Conservation (phyloP, 2,888 invertebrate species). For the Tachina fera region DNA sequence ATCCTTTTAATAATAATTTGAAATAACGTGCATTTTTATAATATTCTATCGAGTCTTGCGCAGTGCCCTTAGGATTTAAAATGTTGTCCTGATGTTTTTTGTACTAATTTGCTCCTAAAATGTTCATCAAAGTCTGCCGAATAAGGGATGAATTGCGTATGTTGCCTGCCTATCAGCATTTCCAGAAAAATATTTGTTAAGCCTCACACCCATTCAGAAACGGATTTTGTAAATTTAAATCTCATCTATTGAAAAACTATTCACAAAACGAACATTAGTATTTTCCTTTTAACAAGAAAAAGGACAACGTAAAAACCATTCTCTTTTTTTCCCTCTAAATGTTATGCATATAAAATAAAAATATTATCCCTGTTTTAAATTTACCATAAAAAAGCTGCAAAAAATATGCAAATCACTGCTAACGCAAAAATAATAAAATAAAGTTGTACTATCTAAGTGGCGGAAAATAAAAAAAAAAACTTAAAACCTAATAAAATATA, state of each 20-base stretch:
- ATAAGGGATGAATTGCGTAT: too few species aligned
- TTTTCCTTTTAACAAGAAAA: conserved; percentile 28
- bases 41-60: too few species aligned
- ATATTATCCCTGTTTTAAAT: conserved; percentile 64
- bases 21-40: too few species aligned
- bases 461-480: conserved; percentile 23
- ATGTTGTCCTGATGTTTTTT: too few species aligned
- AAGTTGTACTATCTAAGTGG: conserved; percentile 7
- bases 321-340: conserved; percentile 22
- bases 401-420: conserved; percentile 68
- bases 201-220: conserved; percentile 32
- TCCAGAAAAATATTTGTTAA: background rate
- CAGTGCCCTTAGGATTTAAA: too few species aligned
- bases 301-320: background rate
- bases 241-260: background rate
- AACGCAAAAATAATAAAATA: background rate
- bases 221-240: conserved; percentile 41
- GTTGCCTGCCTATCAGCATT: too few species aligned
- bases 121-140: too few species aligned
- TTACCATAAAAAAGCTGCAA: conserved; percentile 55
- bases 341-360: conserved; percentile 66
- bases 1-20: too few species aligned
- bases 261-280: conserved; percentile 1
- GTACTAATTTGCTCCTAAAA: too few species aligned
- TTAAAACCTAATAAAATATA: conserved; percentile 22